phyloP scores from a whole-genome alignment of 2,113 vertebrate genomes.

The Chloropsis cyanopogon region DNA sequence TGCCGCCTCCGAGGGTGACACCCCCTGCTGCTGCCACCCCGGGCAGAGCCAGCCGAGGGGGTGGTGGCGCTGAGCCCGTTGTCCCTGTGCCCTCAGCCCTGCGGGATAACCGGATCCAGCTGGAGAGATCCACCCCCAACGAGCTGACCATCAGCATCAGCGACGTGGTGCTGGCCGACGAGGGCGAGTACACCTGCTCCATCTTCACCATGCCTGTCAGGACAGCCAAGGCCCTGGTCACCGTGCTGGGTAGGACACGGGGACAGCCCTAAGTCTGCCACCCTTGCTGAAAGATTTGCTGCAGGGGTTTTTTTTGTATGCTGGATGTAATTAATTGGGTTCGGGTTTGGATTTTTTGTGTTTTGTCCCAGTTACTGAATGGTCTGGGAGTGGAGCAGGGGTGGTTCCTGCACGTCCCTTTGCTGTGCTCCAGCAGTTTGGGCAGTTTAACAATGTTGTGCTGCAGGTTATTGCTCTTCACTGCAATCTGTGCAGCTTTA shows the following conservation, averaged over 20 bases:
- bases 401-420: no score
- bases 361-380: no score
- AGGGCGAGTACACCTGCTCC: slow-evolving; percentile 97
- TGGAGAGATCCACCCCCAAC: slow-evolving; percentile 82
- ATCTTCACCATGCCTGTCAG: slow-evolving; percentile 96
- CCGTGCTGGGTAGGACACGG: slow-evolving; percentile 85
- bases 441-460: no score
- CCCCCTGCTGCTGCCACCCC: no score
- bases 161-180: slow-evolving; percentile 87
- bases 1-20: background rate
- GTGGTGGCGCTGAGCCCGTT: background rate
- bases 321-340: no score
- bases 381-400: no score
- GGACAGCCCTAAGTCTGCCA: background rate
- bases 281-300: background rate
- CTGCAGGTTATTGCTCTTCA: no score
- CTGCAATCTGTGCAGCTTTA: no score
- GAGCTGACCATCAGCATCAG: slow-evolving; percentile 95
- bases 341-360: no score
- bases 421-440: no score
- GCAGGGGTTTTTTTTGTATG: no score
- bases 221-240: slow-evolving; percentile 89
- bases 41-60: fast-evolving
- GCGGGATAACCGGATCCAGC: slow-evolving; percentile 91
- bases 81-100: slow-evolving; percentile 75